A percentile compares a stretch with the other conserved stretches of the same genome.
These are phyloP conservation scores for Zosterops pallidus DNA, from an alignment of 2,113 vertebrate species.

Conservation along the genomic window DNA sequence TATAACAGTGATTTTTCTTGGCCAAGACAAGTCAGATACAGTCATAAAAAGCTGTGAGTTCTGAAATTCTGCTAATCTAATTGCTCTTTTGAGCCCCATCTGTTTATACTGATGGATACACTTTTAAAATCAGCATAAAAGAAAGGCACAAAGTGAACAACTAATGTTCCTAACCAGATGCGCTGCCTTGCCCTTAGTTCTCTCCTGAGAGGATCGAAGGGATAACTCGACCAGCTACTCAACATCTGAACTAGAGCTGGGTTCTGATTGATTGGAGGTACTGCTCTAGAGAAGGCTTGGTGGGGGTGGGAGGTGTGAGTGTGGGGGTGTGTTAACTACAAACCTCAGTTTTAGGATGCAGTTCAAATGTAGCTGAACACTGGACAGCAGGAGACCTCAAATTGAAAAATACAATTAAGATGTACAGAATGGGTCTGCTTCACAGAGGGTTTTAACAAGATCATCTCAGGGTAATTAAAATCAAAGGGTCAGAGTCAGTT, in stretches of 20 bases:
- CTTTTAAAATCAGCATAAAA: neutral
- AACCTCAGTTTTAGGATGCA: neutral
- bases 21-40: neutral
- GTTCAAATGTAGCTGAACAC: constrained; percentile 21
- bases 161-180: neutral
- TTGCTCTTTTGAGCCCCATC: neutral
- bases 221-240: neutral
- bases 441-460: neutral
- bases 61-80: neutral
- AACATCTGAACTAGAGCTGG: neutral
- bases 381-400: neutral
- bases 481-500: neutral
- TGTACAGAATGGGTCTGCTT: neutral
- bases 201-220: neutral
- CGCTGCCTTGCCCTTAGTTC: neutral
- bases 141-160: neutral
- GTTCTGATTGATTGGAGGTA: neutral
- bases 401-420: constrained; percentile 18
- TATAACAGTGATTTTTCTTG: neutral
- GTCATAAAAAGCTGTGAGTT: neutral
- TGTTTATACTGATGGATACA: neutral
- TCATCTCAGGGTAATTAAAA: constrained; percentile 40
- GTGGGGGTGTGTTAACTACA: neutral
- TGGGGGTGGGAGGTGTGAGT: neutral
- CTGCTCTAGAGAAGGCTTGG: neutral